A percentile compares a stretch with the other conserved stretches of the same genome.
Conservation (phyloP, 2,888 invertebrate species). For the Patella ulyssiponensis region DNA sequence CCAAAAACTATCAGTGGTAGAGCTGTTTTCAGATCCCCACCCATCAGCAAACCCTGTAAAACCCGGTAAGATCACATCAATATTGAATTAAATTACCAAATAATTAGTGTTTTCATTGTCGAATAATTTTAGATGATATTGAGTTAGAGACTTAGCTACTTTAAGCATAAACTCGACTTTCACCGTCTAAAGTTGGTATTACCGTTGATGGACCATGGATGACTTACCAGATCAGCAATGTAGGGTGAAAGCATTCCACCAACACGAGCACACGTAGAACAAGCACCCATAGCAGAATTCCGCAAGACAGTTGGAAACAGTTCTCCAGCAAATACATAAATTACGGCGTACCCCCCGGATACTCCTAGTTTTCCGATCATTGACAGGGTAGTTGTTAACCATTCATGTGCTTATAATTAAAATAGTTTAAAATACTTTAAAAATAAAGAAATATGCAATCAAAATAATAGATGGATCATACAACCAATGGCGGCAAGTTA, state of each 20-base stretch:
- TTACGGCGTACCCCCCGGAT: constrained; percentile 20
- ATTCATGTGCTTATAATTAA: not conserved
- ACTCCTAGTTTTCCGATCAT: constrained; percentile 23
- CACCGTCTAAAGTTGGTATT: too few species aligned
- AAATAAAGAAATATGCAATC: too few species aligned
- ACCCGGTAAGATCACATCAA: too few species aligned
- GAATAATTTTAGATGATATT: too few species aligned
- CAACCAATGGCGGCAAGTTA: too few species aligned
- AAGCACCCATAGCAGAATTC: constrained; percentile 86
- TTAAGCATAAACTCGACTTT: too few species aligned
- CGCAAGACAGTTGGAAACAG: constrained; percentile 25
- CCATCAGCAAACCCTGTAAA: not conserved
- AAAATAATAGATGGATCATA: too few species aligned
- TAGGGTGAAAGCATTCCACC: constrained; percentile 89
- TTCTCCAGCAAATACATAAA: constrained; percentile 25
- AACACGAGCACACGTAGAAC: constrained; percentile 86
- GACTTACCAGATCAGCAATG: constrained; percentile 74
- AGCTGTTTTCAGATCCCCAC: constrained; percentile 1
- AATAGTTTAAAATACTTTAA: too few species aligned
- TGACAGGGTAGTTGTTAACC: not conserved
- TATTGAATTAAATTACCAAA: too few species aligned
- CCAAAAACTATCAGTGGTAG: constrained; percentile 28
- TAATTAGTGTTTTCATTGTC: too few species aligned
- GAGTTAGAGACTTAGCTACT: too few species aligned
- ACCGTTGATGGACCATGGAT: too few species aligned